Evolutionary conservation across 2,113 vertebrate genomes (phyloP).

Genomic region (Erythrolamprus reginae): DNA sequence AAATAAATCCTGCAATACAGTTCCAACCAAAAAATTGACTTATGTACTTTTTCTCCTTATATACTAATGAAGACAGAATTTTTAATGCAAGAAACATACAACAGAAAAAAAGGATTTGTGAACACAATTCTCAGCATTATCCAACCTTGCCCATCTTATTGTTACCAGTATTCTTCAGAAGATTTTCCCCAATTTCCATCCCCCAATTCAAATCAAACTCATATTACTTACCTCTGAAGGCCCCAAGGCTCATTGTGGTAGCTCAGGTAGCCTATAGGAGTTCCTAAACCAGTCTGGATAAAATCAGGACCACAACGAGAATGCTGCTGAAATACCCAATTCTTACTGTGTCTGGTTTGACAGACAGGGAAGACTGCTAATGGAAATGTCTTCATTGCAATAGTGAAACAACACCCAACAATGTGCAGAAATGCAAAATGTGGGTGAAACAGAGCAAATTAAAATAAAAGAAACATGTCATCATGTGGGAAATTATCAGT

Average conservation of each 20-base stretch:
- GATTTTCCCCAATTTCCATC: too few species aligned
- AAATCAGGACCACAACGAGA: slow-evolving; percentile 40
- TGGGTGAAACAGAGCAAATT: slow-evolving; percentile 48
- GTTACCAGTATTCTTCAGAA: background rate
- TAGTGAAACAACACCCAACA: slow-evolving; percentile 51
- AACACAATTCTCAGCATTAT: background rate
- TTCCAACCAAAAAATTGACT: background rate
- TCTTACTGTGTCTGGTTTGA: slow-evolving; percentile 40
- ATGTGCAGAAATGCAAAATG: slow-evolving; percentile 53
- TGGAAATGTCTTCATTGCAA: slow-evolving; percentile 63
- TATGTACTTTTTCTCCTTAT: background rate
- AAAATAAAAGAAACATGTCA: slow-evolving; percentile 52
- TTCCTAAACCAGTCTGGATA: slow-evolving; percentile 34
- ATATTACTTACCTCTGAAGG: slow-evolving; percentile 56
- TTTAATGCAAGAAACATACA: background rate
- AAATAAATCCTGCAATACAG: background rate
- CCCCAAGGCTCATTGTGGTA: slow-evolving; percentile 55
- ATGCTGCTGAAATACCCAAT: slow-evolving; percentile 50
- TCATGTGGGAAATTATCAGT: slow-evolving; percentile 58
- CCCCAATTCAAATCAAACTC: background rate
- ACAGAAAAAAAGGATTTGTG: background rate
- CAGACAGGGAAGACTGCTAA: slow-evolving; percentile 48
- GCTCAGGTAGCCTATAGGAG: slow-evolving; percentile 53
- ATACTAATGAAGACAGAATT: background rate
- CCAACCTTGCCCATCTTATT: background rate